These are phyloP conservation scores for Sander lucioperca DNA, from an alignment of 2,113 vertebrate genomes.

Conservation along the genomic window DNA sequence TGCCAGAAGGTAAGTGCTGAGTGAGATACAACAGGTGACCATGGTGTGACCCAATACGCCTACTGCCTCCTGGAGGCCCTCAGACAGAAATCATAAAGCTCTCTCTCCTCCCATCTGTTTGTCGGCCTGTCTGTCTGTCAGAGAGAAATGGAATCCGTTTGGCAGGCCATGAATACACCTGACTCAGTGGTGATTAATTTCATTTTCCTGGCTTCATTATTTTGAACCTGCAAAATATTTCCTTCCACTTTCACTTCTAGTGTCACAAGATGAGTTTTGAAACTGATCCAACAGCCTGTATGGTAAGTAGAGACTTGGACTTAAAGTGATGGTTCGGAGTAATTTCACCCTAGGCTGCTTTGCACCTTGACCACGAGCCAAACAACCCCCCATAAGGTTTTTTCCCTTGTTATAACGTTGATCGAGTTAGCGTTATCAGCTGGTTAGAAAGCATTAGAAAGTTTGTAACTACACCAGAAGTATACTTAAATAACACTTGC, in stretches of 20 bases:
- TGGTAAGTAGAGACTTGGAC: no score
- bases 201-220: slow-evolving; percentile 5
- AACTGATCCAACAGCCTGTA: slow-evolving; percentile 1
- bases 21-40: slow-evolving; percentile 46
- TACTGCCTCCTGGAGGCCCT: background rate
- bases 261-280: no score
- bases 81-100: slow-evolving; percentile 42
- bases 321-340: no score
- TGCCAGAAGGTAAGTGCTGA: slow-evolving; percentile 30
- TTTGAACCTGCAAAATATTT: slow-evolving; percentile 16
- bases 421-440: no score
- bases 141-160: slow-evolving; percentile 40
- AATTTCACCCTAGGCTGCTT: no score
- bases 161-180: slow-evolving; percentile 19
- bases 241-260: background rate
- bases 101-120: background rate
- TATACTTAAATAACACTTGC: no score
- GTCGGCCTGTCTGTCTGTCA: background rate
- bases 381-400: no score
- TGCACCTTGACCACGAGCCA: no score
- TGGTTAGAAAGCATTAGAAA: no score
- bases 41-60: slow-evolving; percentile 6
- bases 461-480: no score
- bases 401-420: no score
- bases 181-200: slow-evolving; percentile 31